A percentile compares a stretch with the other conserved stretches of the same genome.
These are phyloP conservation scores for Macrobrachium rosenbergii DNA, from an alignment of 1,140 invertebrate species.

Conservation along the genomic window DNA sequence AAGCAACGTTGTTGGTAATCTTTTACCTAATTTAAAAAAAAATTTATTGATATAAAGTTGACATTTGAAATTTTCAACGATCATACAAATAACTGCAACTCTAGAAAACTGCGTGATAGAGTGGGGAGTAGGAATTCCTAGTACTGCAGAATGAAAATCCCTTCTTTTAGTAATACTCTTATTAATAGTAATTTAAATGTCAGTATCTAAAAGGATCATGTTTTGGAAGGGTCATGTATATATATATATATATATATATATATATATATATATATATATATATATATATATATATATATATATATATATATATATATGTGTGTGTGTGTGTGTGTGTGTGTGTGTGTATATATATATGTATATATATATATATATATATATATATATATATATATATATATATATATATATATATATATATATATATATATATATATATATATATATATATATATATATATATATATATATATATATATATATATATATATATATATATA, in stretches of 20 bases:
- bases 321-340: too few relatives aligned
- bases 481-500: constrained; percentile 25
- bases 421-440: constrained; percentile 25
- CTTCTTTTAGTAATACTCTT: too few relatives aligned
- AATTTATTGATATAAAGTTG: too few relatives aligned
- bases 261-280: constrained; percentile 35
- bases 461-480: constrained; percentile 35
- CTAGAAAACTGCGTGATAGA: too few relatives aligned
- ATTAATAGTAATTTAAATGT: too few relatives aligned
- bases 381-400: constrained; percentile 20
- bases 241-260: constrained; percentile 28
- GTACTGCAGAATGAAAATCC: too few relatives aligned
- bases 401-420: background rate
- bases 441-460: constrained; percentile 43
- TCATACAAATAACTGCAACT: too few relatives aligned
- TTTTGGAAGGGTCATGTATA: too few relatives aligned
- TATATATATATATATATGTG: constrained; percentile 36
- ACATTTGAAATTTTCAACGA: too few relatives aligned
- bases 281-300: constrained; percentile 38
- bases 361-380: constrained; percentile 32
- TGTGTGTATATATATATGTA: constrained; percentile 39
- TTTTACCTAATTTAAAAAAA: too few relatives aligned
- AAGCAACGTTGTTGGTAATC: too few relatives aligned
- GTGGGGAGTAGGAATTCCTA: too few relatives aligned
- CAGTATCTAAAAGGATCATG: background rate